Conservation (phyloP, 2,113 vertebrate genomes). For the Sander lucioperca region DNA sequence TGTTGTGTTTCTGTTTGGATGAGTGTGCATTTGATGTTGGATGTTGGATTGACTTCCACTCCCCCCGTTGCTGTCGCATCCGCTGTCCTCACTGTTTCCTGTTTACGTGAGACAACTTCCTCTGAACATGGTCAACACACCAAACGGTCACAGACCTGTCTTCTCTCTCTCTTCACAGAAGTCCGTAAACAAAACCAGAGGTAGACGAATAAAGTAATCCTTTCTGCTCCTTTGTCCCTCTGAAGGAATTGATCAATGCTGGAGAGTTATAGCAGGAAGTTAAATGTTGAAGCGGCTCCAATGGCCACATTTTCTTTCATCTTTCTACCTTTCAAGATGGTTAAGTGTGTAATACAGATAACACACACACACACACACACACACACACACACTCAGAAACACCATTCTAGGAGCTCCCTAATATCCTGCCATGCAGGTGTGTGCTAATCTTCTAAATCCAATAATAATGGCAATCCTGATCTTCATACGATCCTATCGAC, state of each 20-base stretch:
- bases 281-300: constrained; percentile 50
- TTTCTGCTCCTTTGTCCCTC: constrained; percentile 29
- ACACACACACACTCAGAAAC: constrained; percentile 13
- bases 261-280: constrained; percentile 49
- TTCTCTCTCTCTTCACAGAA: constrained; percentile 30
- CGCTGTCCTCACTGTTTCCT: constrained; percentile 63
- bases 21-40: constrained; percentile 13
- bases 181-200: constrained; percentile 29
- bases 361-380: constrained; percentile 16
- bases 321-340: constrained; percentile 55
- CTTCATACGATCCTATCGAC: constrained; percentile 38
- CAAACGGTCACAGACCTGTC: background rate
- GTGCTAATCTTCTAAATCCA: constrained; percentile 72
- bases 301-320: constrained; percentile 64
- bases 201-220: constrained; percentile 28
- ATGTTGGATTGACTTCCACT: constrained; percentile 38
- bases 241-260: constrained; percentile 52
- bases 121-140: constrained; percentile 10
- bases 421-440: constrained; percentile 72
- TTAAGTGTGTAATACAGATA: constrained; percentile 32
- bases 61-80: constrained; percentile 34
- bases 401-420: constrained; percentile 37
- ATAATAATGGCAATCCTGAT: constrained; percentile 64
- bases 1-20: background rate
- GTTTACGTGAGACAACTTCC: constrained; percentile 63